Conservation (phyloP, 2,888 invertebrate genomes). For the Drosophila hamatofila region DNA sequence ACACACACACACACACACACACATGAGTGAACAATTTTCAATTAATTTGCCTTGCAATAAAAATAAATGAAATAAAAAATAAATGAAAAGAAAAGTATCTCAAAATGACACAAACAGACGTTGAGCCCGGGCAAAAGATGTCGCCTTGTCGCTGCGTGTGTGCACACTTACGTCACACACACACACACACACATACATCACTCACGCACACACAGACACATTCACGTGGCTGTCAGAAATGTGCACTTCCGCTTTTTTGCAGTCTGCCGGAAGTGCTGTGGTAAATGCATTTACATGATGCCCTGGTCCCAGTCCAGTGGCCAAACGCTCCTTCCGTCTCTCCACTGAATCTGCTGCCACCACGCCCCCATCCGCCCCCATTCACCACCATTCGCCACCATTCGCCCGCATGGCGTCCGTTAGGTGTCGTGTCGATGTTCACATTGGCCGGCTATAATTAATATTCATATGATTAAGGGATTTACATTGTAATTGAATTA, state of each 20-base stretch:
- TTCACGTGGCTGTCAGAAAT: slow-evolving; percentile 60
- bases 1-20: slow-evolving; percentile 30
- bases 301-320: background rate
- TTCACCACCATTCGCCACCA: background rate
- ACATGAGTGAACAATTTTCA: slow-evolving; percentile 46
- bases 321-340: background rate
- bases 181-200: slow-evolving; percentile 11
- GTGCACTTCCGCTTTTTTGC: slow-evolving; percentile 69
- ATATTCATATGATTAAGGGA: slow-evolving; percentile 79
- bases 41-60: slow-evolving; percentile 55
- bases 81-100: slow-evolving; percentile 51
- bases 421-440: slow-evolving; percentile 31
- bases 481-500: slow-evolving; percentile 74
- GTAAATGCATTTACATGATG: slow-evolving; percentile 71
- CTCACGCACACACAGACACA: slow-evolving; percentile 14
- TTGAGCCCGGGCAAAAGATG: slow-evolving; percentile 47
- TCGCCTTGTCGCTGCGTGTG: slow-evolving; percentile 36
- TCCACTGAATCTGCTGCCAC: background rate
- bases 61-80: slow-evolving; percentile 7
- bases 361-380: background rate
- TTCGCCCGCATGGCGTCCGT: background rate
- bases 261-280: slow-evolving; percentile 70
- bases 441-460: slow-evolving; percentile 69
- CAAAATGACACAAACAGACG: slow-evolving; percentile 61
- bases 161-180: slow-evolving; percentile 1